A percentile compares a stretch with the other conserved stretches of the same genome.
phyloP scores from a whole-genome alignment of 2,113 vertebrate genomes.

The Periophthalmus modestus region DNA sequence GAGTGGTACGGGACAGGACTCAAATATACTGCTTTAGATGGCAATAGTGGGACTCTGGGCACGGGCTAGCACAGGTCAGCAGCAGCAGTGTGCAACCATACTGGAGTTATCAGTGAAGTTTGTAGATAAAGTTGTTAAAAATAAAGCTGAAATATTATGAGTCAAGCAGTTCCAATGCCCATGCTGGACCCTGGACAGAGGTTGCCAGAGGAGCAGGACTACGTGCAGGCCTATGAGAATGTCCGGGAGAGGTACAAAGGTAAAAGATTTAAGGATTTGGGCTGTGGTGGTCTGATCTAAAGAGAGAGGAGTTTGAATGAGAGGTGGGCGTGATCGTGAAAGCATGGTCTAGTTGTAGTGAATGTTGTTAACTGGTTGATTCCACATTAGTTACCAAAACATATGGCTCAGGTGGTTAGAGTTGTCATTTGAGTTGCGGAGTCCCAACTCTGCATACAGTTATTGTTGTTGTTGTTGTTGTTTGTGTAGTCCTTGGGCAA shows the following conservation, averaged over 20 bases:
- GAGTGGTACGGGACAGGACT: slow-evolving; percentile 64
- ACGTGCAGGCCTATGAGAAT: slow-evolving; percentile 89
- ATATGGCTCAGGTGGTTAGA: not conserved
- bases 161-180: slow-evolving; percentile 63
- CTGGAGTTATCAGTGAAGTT: slow-evolving; percentile 26
- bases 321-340: slow-evolving; percentile 18
- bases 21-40: slow-evolving; percentile 63
- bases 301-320: slow-evolving; percentile 19
- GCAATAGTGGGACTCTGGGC: slow-evolving; percentile 51
- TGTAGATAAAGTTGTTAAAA: slow-evolving; percentile 27
- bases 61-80: slow-evolving; percentile 33
- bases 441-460: not conserved
- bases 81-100: slow-evolving; percentile 30
- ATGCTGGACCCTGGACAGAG: slow-evolving; percentile 66
- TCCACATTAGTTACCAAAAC: slow-evolving; percentile 43
- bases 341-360: not conserved
- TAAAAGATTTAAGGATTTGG: slow-evolving; percentile 55
- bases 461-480: not conserved
- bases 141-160: slow-evolving; percentile 10
- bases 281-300: not conserved
- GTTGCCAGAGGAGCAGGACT: slow-evolving; percentile 86
- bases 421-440: not conserved
- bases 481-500: not conserved
- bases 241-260: slow-evolving; percentile 92
- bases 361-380: slow-evolving; percentile 29